These are phyloP conservation scores for Ciconia nigra DNA, from an alignment of 2,797 vertebrate genomes.

Conservation along the genomic window DNA sequence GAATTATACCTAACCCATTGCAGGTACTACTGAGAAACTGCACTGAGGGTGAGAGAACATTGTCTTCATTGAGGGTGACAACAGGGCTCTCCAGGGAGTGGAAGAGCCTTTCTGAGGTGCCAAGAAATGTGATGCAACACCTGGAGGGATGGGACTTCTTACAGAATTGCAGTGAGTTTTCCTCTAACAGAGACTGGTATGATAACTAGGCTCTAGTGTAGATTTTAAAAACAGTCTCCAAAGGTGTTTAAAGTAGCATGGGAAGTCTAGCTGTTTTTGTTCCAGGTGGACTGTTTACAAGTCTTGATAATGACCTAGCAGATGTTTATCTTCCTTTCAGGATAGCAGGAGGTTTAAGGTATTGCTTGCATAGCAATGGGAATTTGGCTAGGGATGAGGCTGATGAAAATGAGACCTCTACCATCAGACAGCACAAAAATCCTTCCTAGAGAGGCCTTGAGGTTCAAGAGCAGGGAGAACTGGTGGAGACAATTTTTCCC, in stretches of 20 bases:
- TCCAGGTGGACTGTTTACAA: neutral
- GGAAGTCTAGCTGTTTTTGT: neutral
- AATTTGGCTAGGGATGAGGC: neutral
- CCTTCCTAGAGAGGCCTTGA: neutral
- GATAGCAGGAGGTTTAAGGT: neutral
- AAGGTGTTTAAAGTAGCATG: neutral
- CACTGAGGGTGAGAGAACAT: neutral
- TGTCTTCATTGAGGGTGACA: neutral
- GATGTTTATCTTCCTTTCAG: neutral
- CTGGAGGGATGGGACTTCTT: neutral
- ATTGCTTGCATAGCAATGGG: neutral
- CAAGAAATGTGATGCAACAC: neutral
- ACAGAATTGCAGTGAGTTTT: neutral
- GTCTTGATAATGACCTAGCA: neutral
- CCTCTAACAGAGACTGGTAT: neutral
- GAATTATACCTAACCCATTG: neutral
- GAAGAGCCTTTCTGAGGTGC: neutral
- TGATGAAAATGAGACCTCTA: neutral
- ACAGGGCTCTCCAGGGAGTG: neutral
- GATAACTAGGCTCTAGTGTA: neutral
- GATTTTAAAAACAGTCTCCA: neutral
- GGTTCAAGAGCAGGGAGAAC: neutral
- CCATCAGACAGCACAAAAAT: neutral
- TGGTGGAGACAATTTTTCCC: neutral
- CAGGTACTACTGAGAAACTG: neutral